Evolutionary conservation across 1,140 invertebrate genomes (phyloP), one percentile per base, ranked within the genome.

Genomic region (Drosophila melanogaster): DNA sequence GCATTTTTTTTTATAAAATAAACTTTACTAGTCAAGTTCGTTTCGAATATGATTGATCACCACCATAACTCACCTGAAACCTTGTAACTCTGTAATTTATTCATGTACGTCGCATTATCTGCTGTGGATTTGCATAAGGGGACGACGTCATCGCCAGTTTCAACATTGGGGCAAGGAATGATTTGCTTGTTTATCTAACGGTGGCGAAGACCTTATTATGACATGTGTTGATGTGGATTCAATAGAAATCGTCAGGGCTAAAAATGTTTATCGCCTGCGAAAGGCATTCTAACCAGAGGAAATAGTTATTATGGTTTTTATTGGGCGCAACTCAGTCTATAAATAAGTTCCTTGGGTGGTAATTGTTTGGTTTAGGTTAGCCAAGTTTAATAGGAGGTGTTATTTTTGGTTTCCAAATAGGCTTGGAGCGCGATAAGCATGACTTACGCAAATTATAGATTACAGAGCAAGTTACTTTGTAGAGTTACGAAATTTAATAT

Each of bases 141-240:
- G 38, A 24, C 67, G 69, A 64, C 84, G 81, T 86, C 81, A 86
- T 87, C 79, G 81, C 58, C 61, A 46, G 51, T 83, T 83, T 62
- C 40, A 76, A 64, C 77, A 80, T 75, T 46, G 49, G 41, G 70
- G 26, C 33, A 26, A 57, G 35, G 55, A 22, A 54, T 51, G 40
- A 66, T 77, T 65, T 58, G 40, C 17, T 69, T 70, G 53, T 70
- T 47, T 70, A 76, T 58, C 61, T 33, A 33, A 57, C 35, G 71
- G 72, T 54, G 54, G 26, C 60, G 19, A 54, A 41, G 62, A 50
- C 72, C 54, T 57, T 66, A 59, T 59, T 75, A 58, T 66, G 60
- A 74, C 69, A 79, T 81, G 43, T 75, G 55, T 49, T 38, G 22
- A 55, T 56, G 71, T 55, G 57, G 55, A 17, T 50, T 67, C 43